Percentiles rank a stretch among this genome's conserved stretches.
Conservation (phyloP, 2,113 vertebrate species). For the Callithrix jacchus region DNA sequence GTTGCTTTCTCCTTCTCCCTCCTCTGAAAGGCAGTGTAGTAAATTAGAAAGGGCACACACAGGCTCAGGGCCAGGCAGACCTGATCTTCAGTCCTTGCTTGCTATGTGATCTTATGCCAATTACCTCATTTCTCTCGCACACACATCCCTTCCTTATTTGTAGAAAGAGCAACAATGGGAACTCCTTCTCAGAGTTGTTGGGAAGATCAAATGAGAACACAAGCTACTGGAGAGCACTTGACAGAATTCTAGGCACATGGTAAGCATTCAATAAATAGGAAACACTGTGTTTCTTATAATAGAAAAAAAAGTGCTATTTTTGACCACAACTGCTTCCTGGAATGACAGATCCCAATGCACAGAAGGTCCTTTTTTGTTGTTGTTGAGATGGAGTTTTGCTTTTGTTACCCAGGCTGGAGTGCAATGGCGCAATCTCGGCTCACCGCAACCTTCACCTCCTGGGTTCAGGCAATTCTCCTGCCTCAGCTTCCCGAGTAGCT, state of each 20-base stretch:
- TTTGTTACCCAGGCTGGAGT: no score
- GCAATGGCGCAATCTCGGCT: no score
- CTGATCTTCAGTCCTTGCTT: background rate
- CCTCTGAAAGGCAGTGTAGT: background rate
- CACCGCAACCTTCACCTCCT: no score
- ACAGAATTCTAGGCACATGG: background rate
- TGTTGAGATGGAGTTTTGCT: no score
- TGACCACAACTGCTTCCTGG: background rate
- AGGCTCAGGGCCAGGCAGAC: background rate
- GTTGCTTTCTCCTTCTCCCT: background rate
- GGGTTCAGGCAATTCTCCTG: no score
- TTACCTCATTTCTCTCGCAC: constrained; percentile 42
- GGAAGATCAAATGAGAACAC: constrained; percentile 7
- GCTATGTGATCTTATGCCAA: background rate
- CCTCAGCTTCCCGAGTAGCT: no score
- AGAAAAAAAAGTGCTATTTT: constrained; percentile 5
- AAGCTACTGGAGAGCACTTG: background rate
- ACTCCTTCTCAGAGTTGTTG: background rate
- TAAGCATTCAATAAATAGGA: constrained; percentile 23
- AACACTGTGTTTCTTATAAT: background rate
- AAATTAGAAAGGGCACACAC: background rate
- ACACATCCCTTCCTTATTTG: background rate
- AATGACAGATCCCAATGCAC: background rate
- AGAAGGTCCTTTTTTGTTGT: background rate
- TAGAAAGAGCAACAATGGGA: constrained; percentile 4